Conservation (phyloP, 1,140 invertebrate genomes). For the Drosophila pruinosa region DNA sequence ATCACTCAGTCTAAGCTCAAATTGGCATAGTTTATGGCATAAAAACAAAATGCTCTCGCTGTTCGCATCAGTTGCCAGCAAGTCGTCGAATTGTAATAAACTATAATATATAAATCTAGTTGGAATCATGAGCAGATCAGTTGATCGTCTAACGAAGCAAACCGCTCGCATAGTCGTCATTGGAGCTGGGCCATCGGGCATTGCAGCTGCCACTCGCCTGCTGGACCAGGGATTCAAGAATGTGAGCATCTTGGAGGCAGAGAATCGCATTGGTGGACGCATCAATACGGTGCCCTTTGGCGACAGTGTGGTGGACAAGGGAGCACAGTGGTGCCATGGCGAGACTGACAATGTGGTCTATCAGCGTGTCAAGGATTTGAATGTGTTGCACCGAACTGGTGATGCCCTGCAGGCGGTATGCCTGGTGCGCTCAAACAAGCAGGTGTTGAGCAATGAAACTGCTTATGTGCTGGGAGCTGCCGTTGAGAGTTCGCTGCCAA, state of each 20-base stretch:
- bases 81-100: background rate
- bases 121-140: background rate
- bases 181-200: constrained; percentile 85
- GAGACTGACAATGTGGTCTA: constrained; percentile 88
- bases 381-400: constrained; percentile 83
- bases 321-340: constrained; percentile 92
- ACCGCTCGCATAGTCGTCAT: constrained; percentile 83
- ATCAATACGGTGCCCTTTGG: constrained; percentile 86
- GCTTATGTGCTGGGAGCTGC: constrained; percentile 36
- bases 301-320: constrained; percentile 89
- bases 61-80: background rate
- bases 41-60: background rate
- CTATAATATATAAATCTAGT: background rate
- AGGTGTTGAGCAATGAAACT: constrained; percentile 63
- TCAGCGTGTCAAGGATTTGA: constrained; percentile 85
- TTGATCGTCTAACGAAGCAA: constrained; percentile 28
- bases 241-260: constrained; percentile 86
- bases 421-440: constrained; percentile 79
- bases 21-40: background rate
- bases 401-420: constrained; percentile 38
- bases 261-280: constrained; percentile 88
- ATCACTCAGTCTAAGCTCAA: background rate
- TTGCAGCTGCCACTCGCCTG: constrained; percentile 85
- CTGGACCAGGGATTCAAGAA: constrained; percentile 84
- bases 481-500: background rate